Evolutionary conservation across 2,113 vertebrate species (phyloP), one percentile per base, ranked within the genome.

Genomic region (Numenius arquata): DNA sequence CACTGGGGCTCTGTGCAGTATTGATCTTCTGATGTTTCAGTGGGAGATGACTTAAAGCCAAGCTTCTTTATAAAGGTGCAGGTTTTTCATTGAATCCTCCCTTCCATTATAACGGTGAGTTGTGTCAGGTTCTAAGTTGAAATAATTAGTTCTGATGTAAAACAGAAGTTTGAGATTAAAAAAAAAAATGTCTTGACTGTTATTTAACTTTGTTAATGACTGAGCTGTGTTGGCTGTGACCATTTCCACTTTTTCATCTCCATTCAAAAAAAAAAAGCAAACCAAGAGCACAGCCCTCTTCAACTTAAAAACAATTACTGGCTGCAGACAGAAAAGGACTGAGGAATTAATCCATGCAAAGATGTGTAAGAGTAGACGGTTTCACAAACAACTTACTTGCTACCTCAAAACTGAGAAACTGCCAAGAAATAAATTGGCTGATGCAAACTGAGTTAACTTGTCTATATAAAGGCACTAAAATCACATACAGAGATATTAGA

Each of bases 1-100:
- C 47, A 23, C 83, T 18, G 74, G 91, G 95, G 65, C 3, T 15
- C 78, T 89, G 81, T 56, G 91, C 47, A 85, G 22, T 82, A 95
- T 95, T 77, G 95, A 97, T 97, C 78, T 82, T 75, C 61, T 74
- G 85, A 83, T 89, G 62, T 96, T 95, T 96, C 92, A 83, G 21
- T 74, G 79, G 63, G 84, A 65, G 78, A 89, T 67, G 45, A 83
- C 82, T 95, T 91, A 88, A 85, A 93, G 88, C 62, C 62, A 86
- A 48, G 32, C 72, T 91, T 85, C 90, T 90, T 79, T 73, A 83
- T 62, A 89, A 96, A 94, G 88, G 89, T 85, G 32, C 47, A 75
- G 21, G 6, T 53, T 70, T 95, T 83, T 85, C 85, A 55, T 7
- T 32, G 62, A 95, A 83, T 84, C 20, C 13, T 56, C 84, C 70